phyloP scores from a whole-genome alignment of 2,113 vertebrate genomes.

The Penelope pileata region DNA sequence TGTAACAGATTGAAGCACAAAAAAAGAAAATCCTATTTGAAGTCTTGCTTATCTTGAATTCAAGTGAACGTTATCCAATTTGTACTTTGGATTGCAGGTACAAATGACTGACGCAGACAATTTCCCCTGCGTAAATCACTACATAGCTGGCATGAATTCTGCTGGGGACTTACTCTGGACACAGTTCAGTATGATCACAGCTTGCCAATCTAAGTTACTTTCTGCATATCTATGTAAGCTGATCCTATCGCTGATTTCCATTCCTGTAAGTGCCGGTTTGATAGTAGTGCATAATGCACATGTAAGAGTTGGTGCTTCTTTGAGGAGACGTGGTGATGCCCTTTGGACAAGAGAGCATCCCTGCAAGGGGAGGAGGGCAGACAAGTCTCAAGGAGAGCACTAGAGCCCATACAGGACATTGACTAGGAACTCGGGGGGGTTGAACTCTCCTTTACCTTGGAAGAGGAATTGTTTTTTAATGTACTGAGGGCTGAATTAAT shows the following conservation, averaged over 20 bases:
- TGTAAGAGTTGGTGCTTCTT: not conserved
- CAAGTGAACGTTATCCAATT: not conserved
- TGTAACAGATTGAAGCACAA: not conserved
- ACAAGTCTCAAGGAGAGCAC: not conserved
- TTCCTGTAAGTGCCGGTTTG: not conserved
- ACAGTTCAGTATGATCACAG: not conserved
- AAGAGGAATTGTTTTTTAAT: constrained; percentile 34
- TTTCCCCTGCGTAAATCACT: not conserved
- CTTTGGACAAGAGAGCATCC: not conserved
- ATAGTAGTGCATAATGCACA: not conserved
- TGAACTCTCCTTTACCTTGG: constrained; percentile 22
- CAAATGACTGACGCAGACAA: not conserved
- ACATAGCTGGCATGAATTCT: not conserved
- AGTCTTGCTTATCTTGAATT: not conserved
- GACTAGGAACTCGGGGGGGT: not conserved
- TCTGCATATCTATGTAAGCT: not conserved
- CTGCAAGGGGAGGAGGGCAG: not conserved
- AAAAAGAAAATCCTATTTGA: not conserved
- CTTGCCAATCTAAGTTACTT: not conserved
- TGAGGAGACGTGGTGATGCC: not conserved
- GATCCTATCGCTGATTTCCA: not conserved
- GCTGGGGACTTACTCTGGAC: not conserved
- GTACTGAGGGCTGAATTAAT: constrained; percentile 29
- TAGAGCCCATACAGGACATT: not conserved
- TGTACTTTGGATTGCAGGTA: not conserved